A percentile compares a stretch with the other conserved stretches of the same genome.
phyloP scores from a whole-genome alignment of 2,113 vertebrate genomes.

The Arothron firmamentum region DNA sequence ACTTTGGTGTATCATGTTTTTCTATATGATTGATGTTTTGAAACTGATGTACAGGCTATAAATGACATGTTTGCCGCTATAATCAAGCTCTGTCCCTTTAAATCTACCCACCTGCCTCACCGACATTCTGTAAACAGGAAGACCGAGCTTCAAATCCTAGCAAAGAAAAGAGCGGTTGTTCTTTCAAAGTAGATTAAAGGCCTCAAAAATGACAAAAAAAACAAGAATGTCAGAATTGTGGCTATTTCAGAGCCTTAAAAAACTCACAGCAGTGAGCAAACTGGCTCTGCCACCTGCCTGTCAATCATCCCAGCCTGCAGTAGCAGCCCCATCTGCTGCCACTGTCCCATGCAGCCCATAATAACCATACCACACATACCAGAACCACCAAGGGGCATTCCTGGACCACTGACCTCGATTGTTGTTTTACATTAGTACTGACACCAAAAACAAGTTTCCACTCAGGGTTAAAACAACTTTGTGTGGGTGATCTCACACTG shows the following conservation, averaged over 20 bases:
- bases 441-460: conserved; percentile 36
- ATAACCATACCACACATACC: conserved; percentile 64
- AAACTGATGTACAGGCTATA: too few relatives aligned
- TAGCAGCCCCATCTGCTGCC: conserved; percentile 56
- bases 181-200: background rate
- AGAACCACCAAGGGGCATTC: conserved; percentile 63
- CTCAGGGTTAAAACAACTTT: conserved; percentile 25
- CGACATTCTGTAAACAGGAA: too few relatives aligned
- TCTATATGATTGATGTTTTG: background rate
- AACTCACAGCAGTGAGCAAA: conserved; percentile 40
- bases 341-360: conserved; percentile 46
- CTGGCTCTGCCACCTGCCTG: conserved; percentile 51
- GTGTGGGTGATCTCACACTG: background rate
- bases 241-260: conserved; percentile 12
- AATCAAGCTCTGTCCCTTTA: too few relatives aligned
- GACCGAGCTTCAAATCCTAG: too few relatives aligned
- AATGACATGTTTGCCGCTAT: too few relatives aligned
- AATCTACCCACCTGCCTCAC: too few relatives aligned
- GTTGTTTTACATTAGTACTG: conserved; percentile 40
- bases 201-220: background rate
- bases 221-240: background rate
- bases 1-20: background rate
- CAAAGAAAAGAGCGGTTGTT: too few relatives aligned
- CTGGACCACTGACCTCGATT: conserved; percentile 61
- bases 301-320: conserved; percentile 53